Base-by-base conservation (phyloP, 2,888 invertebrate species). In the Papilio elwesi region DNA sequence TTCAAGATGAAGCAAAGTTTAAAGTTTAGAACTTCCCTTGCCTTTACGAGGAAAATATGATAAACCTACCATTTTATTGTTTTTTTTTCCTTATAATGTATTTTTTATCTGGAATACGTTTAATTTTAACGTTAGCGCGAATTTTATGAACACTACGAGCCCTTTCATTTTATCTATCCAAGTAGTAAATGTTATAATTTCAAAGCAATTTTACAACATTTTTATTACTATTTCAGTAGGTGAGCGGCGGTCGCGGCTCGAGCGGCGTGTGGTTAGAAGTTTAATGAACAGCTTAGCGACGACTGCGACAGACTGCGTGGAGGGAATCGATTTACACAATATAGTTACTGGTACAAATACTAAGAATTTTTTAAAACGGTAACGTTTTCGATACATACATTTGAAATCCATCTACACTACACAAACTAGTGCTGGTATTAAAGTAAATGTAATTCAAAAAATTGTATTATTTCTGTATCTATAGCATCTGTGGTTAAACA, bases 251-350 rank as follows among this genome's bases (percentile, higher is more conserved):
- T 12, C 2, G 55, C 26, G 16, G 26, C 4, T 4, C 1, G 26
- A 2, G 26, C 26, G 12, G 55, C 11, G 6, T 57, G 55, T 57
- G 55, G 55, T 26, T 55, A 55, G 36, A 26, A 26, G 36, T 57
- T 57, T 57, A 57, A 57, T 57, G 55, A 57, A 57, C 55, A 36
- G 55, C 55, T 55, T 55, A 55, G 55, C 10, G 36, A 57, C 15
- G 55, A 36, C 55, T 57, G 36, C 55, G 36, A 57, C 55, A 57
- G 55, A 26, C 55, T 53, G 53, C 16, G 53, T 16, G 16, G 26
- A 26, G 11, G 6, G 53, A 53, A 53, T 36, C 55, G 55, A 57
- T 57, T 57, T 36, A 6, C 16, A 26, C 26, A 26, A 26, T 26
- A 10, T 16, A 53, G 16, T 9, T 53, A 53, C 53, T 1, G 47